Percentiles rank a stretch among this genome's conserved stretches.
These are phyloP conservation scores for Megaceryle alcyon DNA, from an alignment of 2,797 vertebrate species.

Conservation along the genomic window DNA sequence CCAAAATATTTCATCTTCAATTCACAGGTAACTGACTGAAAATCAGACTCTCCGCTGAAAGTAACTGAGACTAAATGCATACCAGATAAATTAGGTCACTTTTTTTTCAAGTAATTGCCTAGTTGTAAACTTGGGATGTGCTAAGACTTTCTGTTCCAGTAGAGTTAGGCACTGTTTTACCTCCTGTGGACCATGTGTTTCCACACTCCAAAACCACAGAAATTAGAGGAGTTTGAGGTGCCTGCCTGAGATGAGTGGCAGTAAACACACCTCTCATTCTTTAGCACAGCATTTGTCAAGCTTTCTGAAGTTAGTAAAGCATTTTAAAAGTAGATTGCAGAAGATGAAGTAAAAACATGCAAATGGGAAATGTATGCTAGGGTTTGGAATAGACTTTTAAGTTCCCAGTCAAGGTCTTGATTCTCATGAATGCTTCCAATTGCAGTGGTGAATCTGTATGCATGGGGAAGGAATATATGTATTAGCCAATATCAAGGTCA, in stretches of 20 bases:
- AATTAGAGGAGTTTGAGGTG: neutral
- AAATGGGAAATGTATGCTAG: neutral
- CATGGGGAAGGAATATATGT: neutral
- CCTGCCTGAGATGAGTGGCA: neutral
- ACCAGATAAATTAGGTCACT: neutral
- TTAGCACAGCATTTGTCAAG: neutral
- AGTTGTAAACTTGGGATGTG: neutral
- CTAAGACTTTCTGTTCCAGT: neutral
- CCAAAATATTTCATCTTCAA: conserved; percentile 94
- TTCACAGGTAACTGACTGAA: conserved; percentile 86
- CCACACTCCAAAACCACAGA: neutral
- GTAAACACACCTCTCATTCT: neutral
- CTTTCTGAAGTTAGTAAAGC: neutral
- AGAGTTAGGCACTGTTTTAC: neutral
- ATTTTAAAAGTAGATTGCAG: neutral
- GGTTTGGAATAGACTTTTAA: neutral
- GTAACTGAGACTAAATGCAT: neutral
- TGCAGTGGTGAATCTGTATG: neutral
- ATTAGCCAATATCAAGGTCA: neutral
- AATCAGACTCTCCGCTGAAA: neutral
- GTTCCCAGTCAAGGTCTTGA: neutral
- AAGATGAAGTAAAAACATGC: neutral
- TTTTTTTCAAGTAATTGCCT: neutral
- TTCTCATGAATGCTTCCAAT: neutral
- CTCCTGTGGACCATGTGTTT: neutral